phyloP scores from a whole-genome alignment of 2,888 invertebrate species.

The Brenthis hecate region DNA sequence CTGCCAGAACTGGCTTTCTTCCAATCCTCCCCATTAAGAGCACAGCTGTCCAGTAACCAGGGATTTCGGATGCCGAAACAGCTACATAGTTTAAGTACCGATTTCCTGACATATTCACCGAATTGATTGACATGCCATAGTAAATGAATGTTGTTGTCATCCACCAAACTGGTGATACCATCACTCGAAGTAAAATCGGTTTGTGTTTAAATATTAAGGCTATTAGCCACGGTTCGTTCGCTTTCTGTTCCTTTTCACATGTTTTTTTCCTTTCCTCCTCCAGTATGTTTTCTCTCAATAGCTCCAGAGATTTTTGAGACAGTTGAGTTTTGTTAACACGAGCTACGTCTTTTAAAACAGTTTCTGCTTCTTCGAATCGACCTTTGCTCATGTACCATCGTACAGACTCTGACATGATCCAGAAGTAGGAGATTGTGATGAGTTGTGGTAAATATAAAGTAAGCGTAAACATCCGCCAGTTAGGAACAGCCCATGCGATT shows the following conservation, averaged over 20 bases:
- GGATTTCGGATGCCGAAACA: constrained; percentile 84
- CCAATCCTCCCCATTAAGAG: constrained; percentile 74
- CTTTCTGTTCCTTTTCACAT: constrained; percentile 42
- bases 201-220: constrained; percentile 58
- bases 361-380: constrained; percentile 84
- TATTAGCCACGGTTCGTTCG: constrained; percentile 59
- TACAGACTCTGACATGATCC: constrained; percentile 86
- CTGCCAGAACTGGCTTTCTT: constrained; percentile 60
- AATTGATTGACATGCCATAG: constrained; percentile 87
- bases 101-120: constrained; percentile 85
- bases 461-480: constrained; percentile 86
- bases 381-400: constrained; percentile 89
- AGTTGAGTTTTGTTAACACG: constrained; percentile 76
- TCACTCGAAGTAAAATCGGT: constrained; percentile 34
- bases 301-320: constrained; percentile 55
- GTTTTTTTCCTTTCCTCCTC: constrained; percentile 50
- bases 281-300: constrained; percentile 49
- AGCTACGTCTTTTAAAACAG: constrained; percentile 83
- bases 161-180: constrained; percentile 85
- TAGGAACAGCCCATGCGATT: constrained; percentile 85
- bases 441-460: constrained; percentile 86
- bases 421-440: constrained; percentile 84
- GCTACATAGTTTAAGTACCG: constrained; percentile 86
- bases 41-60: constrained; percentile 83
- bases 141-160: constrained; percentile 87